Evolutionary conservation across 2,888 invertebrate genomes (phyloP), one percentile per base, ranked within the genome.

Genomic region (Chrysina gloriosa): DNA sequence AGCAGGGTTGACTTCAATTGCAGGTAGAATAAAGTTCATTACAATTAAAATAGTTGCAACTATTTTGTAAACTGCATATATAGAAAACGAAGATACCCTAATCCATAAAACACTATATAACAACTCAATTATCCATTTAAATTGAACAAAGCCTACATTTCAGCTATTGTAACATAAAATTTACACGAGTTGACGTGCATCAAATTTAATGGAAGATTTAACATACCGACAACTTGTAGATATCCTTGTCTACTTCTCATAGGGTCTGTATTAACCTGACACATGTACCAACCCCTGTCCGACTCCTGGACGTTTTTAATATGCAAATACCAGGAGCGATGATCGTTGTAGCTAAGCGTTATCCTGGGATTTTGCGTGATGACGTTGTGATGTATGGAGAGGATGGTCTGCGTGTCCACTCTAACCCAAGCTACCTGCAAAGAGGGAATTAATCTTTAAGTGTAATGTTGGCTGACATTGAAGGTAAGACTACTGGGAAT

Each of bases 231-330:
- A 74, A 96, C 95, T 86, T 95, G 94, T 29, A 96, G 86, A 81
- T 95, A 96, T 65, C 95, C 96, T 80, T 94, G 93, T 66, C 93
- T 88, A 69, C 93, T 93, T 73, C 94, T 87, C 95, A 96, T 96
- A n/a, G 95, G 96, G 83, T 95, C 94, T 0, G 95, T 95, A 84
- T 96, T 95, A 74, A 96, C 91, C 84, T 95, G 95, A 81, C 95
- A 95, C 95, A 95, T 95, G 82, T 89, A 95, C 94, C 94, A 95
- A 69, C 95, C 95, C 1, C 95, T 88, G 84, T 95, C 95, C 47
- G 89, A 88, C 82, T 95, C 95, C 80, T 94, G 93, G 27, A 94
- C 94, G 79, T 91, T 91, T 83, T 92, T 92, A 83, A 95, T 93
- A 81, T 95, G 95, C 71, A 96, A 88, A 84, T 92, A 95, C 95